phyloP scores from a whole-genome alignment of 2,888 invertebrate species.

The Tipula helvola region DNA sequence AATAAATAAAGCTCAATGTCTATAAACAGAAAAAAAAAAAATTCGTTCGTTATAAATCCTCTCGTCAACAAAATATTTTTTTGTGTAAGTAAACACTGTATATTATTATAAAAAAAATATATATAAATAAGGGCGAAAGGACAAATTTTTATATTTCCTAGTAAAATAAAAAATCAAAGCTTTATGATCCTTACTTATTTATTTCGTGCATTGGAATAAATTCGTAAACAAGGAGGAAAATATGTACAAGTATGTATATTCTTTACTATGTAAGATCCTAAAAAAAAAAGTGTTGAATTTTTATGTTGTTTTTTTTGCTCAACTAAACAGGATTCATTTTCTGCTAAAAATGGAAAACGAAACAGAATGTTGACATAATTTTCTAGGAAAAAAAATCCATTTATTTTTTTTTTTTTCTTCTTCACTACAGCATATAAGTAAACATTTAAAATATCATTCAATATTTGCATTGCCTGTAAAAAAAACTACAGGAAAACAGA shows the following conservation, averaged over 20 bases:
- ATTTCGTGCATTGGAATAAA: conserved; percentile 10
- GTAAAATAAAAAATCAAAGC: not conserved
- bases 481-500: not conserved
- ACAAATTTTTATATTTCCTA: conserved; percentile 4
- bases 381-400: not conserved
- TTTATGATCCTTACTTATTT: conserved; percentile 4
- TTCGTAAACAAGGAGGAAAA: not conserved
- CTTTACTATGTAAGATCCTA: not conserved
- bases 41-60: not conserved
- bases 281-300: not conserved
- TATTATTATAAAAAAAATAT: not conserved
- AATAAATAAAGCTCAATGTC: not conserved
- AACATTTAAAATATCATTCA: conserved; percentile 4
- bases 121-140: not conserved
- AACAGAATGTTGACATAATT: not conserved
- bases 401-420: not conserved
- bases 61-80: not conserved
- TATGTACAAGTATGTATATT: not conserved
- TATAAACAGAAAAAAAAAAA: not conserved
- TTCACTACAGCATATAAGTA: not conserved
- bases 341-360: not conserved
- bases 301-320: not conserved
- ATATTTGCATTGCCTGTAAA: not conserved
- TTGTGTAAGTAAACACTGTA: not conserved
- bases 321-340: not conserved